phyloP scores from a whole-genome alignment of 2,888 invertebrate species.

The Trichopoda pennipes region DNA sequence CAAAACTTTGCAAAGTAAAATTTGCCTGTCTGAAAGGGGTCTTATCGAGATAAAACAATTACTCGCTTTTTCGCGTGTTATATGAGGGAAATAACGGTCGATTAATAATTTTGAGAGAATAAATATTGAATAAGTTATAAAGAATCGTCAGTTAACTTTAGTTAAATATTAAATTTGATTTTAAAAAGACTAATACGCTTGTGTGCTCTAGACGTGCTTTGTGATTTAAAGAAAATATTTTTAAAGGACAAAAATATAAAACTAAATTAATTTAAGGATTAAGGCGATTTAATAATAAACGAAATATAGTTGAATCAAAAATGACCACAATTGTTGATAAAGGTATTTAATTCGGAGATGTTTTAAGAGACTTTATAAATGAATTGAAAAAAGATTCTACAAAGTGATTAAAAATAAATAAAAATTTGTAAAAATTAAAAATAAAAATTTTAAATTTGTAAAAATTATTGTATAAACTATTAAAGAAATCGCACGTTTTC shows the following conservation, averaged over 20 bases:
- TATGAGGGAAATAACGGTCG: neutral
- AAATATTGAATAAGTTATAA: neutral
- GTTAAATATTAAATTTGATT: neutral
- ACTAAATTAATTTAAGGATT: neutral
- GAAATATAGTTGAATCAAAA: neutral
- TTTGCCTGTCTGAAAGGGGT: too few species aligned
- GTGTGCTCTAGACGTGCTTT: slow-evolving; percentile 15
- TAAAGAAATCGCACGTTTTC: too few species aligned
- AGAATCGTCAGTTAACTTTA: neutral
- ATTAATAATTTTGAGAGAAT: neutral
- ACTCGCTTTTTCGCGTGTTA: neutral
- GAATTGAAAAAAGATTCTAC: neutral
- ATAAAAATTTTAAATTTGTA: too few species aligned
- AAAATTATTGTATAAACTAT: too few species aligned
- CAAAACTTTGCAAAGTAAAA: too few species aligned
- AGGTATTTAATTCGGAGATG: slow-evolving; percentile 14
- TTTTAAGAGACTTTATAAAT: neutral
- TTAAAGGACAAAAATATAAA: neutral
- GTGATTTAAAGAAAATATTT: neutral
- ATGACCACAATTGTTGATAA: slow-evolving; percentile 32
- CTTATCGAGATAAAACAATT: neutral
- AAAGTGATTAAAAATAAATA: neutral
- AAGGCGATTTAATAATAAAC: too few species aligned
- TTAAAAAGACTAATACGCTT: slow-evolving; percentile 10
- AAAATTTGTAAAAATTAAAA: neutral